These are phyloP conservation scores for Aporophyla lueneburgensis DNA, from an alignment of 2,888 invertebrate genomes.

Conservation along the genomic window DNA sequence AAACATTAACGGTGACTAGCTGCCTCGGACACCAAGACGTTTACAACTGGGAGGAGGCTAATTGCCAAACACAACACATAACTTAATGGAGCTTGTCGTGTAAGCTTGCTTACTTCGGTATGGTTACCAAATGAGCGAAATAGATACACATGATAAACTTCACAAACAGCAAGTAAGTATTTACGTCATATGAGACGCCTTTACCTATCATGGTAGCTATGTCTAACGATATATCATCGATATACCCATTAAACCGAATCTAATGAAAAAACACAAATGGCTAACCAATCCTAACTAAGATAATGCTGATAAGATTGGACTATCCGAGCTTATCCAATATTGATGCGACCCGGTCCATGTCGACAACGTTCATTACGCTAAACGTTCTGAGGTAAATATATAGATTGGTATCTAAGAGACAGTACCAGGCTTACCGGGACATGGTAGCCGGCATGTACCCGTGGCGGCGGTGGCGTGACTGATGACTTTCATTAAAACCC, in stretches of 20 bases:
- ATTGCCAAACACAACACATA: conserved; percentile 45
- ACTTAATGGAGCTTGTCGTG: conserved; percentile 44
- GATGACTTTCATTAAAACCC: conserved; percentile 78
- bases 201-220: background rate
- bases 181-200: background rate
- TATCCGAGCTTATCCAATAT: conserved; percentile 55
- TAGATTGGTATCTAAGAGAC: conserved; percentile 57
- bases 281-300: conserved; percentile 39
- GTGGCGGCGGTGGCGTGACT: conserved; percentile 68
- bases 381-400: conserved; percentile 53
- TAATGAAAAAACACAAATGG: conserved; percentile 38
- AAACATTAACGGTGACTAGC: conserved; percentile 26
- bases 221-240: background rate
- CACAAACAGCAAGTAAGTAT: background rate
- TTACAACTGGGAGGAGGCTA: conserved; percentile 35
- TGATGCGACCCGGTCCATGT: conserved; percentile 49
- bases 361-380: conserved; percentile 62
- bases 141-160: background rate
- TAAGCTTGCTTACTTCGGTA: conserved; percentile 30
- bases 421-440: conserved; percentile 54
- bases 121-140: background rate
- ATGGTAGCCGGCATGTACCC: conserved; percentile 47
- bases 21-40: conserved; percentile 39
- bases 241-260: conserved; percentile 23
- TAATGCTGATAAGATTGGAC: conserved; percentile 53